phyloP scores from a whole-genome alignment of 64 coral and sea anemone species.

The Catalaphyllia jardinei region DNA sequence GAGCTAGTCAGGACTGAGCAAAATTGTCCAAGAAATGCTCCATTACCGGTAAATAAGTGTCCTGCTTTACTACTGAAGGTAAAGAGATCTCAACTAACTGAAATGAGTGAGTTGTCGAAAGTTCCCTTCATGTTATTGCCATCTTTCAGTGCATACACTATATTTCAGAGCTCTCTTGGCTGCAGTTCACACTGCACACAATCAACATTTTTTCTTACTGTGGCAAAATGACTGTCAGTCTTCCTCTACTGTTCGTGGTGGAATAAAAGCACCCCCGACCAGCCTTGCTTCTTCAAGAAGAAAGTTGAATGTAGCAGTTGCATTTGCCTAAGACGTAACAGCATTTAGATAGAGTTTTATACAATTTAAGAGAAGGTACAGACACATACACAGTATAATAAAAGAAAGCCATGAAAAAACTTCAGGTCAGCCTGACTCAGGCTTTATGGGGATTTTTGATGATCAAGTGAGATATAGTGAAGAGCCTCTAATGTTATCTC shows the following conservation, averaged over 20 bases:
- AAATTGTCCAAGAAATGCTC: no score
- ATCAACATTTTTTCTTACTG: neutral
- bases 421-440: no score
- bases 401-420: no score
- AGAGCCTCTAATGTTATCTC: no score
- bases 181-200: no score
- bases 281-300: constrained; percentile 90
- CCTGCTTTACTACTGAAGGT: no score
- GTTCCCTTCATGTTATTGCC: neutral
- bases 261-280: constrained; percentile 92
- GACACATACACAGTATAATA: no score
- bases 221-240: neutral
- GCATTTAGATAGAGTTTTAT: neutral
- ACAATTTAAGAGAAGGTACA: neutral
- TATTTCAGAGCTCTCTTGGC: neutral
- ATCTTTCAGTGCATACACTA: neutral
- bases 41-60: no score
- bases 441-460: no score
- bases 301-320: constrained; percentile 95
- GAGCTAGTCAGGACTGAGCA: no score
- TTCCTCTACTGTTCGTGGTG: constrained; percentile 54
- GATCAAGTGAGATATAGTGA: no score
- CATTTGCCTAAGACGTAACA: constrained; percentile 73
- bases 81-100: neutral
- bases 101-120: neutral